Base-by-base conservation (phyloP, 2,797 vertebrate species). In the Heliangelus exortis region DNA sequence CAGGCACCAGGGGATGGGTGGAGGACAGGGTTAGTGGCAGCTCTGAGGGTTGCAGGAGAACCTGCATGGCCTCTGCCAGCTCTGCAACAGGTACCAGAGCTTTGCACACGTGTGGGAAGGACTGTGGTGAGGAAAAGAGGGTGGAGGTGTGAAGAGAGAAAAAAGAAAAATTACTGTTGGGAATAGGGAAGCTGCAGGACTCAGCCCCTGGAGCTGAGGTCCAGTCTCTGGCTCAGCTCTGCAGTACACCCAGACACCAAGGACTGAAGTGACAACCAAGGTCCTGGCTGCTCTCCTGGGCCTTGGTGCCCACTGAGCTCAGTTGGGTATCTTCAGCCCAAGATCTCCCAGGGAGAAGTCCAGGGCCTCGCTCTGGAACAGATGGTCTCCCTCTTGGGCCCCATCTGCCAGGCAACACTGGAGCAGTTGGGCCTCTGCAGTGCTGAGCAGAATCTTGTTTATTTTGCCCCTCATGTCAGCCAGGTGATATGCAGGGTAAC, bases 361-460 rank as follows among this genome's bases (percentile, higher is more conserved):
- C 21, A 34, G 84, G 90, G 47, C 90, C 85, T 68, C 7, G 0
- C 68, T 90, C 3, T 1, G 68, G 75, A 94, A 55, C 96, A 96
- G 94, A 95, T 96, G 95, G 95, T 83, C 68, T 93, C 89, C 76
- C 72, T 75, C 79, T 72, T 71, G 95, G 91, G 94, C 85, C 93
- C 96, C 91, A 90, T 95, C 95, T 96, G 96, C 95, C 91, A 94
- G 90, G 96, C 94, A 96, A 76, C 77, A 4, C 80, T 51, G 87
- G 61, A 92, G 94, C 90, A 83, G 89, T 93, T 90, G 90, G 63
- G 67, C 80, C 92, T 93, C 86, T 82, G 57, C 87, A 55, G 82
- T 18, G 82, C 78, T 58, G 95, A 85, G 93, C 89, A 78, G 65
- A 95, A 78, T 83, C 89, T 58, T 95, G 78, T 96, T 96, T 95